phyloP scores from a whole-genome alignment of 2,113 vertebrate genomes.

The Cettia cetti region DNA sequence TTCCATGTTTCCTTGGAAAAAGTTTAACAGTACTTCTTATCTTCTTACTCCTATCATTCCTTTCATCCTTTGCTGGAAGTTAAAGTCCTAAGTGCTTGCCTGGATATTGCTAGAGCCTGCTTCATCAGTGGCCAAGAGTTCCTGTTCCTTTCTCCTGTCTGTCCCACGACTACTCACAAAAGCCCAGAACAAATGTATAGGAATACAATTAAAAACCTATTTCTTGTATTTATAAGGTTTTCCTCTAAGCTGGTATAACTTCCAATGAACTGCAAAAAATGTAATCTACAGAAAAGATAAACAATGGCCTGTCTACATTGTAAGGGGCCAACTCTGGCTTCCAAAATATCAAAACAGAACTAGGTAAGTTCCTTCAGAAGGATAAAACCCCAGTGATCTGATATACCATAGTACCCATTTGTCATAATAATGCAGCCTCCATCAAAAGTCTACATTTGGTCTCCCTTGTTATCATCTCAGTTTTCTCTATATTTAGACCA shows the following conservation, averaged over 20 bases:
- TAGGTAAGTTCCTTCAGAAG: neutral
- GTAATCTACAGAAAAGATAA: neutral
- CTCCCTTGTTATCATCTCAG: neutral
- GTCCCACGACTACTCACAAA: neutral
- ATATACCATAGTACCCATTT: neutral
- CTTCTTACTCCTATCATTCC: neutral
- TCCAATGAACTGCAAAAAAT: neutral
- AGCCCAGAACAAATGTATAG: neutral
- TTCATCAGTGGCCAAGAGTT: neutral
- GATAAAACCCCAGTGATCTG: neutral
- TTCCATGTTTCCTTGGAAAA: neutral
- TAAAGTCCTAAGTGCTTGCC: neutral
- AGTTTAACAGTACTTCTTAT: neutral
- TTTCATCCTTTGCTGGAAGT: neutral
- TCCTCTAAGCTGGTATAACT: neutral
- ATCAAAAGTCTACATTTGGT: neutral
- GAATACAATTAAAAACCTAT: neutral
- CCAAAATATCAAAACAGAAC: neutral
- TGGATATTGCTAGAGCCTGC: neutral
- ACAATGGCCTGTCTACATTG: neutral
- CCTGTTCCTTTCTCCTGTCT: neutral
- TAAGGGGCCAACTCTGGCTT: neutral
- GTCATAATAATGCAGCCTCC: neutral
- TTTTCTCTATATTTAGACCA: slow-evolving; percentile 15
- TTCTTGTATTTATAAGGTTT: neutral